Evolutionary conservation across 2,113 vertebrate genomes (phyloP), one percentile per base, ranked within the genome.

Genomic region (Ancistrus triradiatus): DNA sequence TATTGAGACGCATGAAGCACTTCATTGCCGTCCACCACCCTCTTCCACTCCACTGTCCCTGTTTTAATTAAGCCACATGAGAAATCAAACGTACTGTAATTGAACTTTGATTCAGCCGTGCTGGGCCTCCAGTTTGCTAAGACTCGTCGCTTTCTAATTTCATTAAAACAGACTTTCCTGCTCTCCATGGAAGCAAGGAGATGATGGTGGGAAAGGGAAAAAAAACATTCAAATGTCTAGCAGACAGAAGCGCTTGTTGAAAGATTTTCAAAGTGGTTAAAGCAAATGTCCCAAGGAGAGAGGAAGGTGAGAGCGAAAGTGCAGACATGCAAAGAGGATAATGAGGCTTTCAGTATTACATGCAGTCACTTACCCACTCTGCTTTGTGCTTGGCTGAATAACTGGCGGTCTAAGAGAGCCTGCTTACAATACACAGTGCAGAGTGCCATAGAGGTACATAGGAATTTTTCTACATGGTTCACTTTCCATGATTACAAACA

Each of bases 61-160:
- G 9, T 55, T 74, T 74, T 83, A 84, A 85, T 83, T 76, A 81
- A 82, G 73, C 74, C 58, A 51, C 63, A 43, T n/a, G 63, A 70
- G 63, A 78, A 81, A 83, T 78, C 51, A 78, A 80, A 80, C 53
- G 42, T 56, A 58, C 47, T 51, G 31, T 78, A 79, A 80, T 78
- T 84, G 61, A 81, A 82, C 78, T 80, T 74, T 77, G 77, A 83
- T 82, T 80, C 37, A 67, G 72, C 69, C 27, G 15, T 3, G 6
- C 52, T 59, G 61, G 64, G 58, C 44, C 76, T 76, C 71, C 70
- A 74, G 57, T 84, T 81, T 71, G 59, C 65, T 68, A 74, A 74
- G 65, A 81, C 78, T 76, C 65, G 57, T 13, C 59, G 59, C 68
- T 74, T 64, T 56, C 55, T 78, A 64, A 79, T 84, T 83, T 62